A percentile compares a stretch with the other conserved stretches of the same genome.
Conservation (phyloP, 1,140 invertebrate species). For the Thaumatotibia leucotreta region DNA sequence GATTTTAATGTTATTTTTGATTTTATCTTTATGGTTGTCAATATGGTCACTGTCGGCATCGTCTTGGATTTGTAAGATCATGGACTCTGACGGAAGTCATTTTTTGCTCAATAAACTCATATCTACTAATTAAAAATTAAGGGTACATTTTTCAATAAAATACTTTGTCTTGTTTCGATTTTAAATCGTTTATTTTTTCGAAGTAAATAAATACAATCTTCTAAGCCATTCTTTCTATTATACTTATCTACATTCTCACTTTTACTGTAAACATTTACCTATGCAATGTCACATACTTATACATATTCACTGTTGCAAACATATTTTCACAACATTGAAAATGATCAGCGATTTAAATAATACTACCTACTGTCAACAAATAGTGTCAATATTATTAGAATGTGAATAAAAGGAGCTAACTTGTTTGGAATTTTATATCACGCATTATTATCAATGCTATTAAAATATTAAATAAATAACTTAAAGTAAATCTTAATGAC, state of each 20-base stretch:
- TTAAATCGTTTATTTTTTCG: constrained; percentile 43
- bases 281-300: constrained; percentile 12
- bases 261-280: constrained; percentile 19
- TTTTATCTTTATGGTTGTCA: too few species aligned
- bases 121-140: neutral
- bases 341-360: constrained; percentile 24
- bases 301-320: constrained; percentile 57
- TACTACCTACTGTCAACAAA: constrained; percentile 3
- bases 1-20: too few species aligned
- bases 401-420: neutral
- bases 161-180: constrained; percentile 18
- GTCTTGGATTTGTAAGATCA: too few species aligned
- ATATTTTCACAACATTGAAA: constrained; percentile 60
- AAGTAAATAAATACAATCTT: constrained; percentile 63
- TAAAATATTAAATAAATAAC: constrained; percentile 61
- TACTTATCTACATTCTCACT: constrained; percentile 32
- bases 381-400: neutral
- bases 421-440: constrained; percentile 22
- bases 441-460: constrained; percentile 17
- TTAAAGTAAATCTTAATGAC: constrained; percentile 35
- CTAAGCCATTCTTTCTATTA: constrained; percentile 23
- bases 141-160: constrained; percentile 20
- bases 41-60: too few species aligned
- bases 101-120: neutral
- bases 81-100: too few species aligned